Conservation (phyloP, 2,113 vertebrate genomes). For the Chamaetylas fuelleborni region DNA sequence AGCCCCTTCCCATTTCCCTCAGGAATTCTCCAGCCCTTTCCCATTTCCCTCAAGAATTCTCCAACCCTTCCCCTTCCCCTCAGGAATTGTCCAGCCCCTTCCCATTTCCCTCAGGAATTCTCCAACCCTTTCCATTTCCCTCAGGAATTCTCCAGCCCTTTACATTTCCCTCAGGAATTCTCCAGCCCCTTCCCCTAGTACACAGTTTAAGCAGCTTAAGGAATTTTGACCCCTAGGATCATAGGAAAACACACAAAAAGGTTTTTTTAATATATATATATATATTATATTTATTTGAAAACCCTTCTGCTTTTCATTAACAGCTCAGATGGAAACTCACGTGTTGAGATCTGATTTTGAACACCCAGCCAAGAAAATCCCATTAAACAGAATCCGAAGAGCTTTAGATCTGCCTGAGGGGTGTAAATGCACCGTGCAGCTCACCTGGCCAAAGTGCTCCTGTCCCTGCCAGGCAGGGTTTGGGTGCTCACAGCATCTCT, state of each 20-base stretch:
- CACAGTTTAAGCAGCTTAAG: not conserved
- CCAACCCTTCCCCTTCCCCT: not conserved
- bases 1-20: not conserved
- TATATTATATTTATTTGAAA: not conserved
- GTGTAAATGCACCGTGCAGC: fast-evolving
- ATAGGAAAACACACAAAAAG: not conserved
- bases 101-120: not conserved
- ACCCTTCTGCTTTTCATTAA: not conserved
- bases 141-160: not conserved
- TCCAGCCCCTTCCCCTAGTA: not conserved
- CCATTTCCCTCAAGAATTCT: not conserved
- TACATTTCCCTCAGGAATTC: not conserved
- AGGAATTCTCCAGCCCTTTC: not conserved
- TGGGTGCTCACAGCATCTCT: not conserved
- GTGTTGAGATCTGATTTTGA: not conserved
- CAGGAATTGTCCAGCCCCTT: not conserved
- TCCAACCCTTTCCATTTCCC: not conserved
- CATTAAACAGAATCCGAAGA: fast-evolving
- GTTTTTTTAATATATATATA: not conserved
- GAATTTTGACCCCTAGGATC: not conserved
- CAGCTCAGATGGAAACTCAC: not conserved
- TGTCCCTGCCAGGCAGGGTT: not conserved
- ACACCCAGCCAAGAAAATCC: not conserved
- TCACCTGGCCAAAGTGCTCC: not conserved
- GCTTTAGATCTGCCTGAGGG: not conserved